A percentile compares a stretch with the other conserved stretches of the same genome.
These are phyloP conservation scores for Hyaena hyaena DNA, from an alignment of 2,113 vertebrate species.

Conservation along the genomic window DNA sequence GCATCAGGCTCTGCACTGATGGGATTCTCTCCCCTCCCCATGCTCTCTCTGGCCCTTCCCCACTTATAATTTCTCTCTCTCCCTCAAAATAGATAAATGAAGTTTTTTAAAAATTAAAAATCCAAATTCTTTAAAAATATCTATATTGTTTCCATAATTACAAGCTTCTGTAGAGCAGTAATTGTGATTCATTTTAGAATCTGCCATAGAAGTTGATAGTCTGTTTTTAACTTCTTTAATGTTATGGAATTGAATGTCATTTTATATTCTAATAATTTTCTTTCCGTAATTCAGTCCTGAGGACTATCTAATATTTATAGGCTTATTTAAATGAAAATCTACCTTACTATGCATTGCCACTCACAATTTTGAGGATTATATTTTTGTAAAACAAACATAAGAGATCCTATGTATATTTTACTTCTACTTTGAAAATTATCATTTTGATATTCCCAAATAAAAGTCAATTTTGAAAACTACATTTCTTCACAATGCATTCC, in stretches of 20 bases:
- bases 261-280: not conserved
- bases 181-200: not conserved
- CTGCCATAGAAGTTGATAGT: not conserved
- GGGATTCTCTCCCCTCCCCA: too few relatives aligned
- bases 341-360: not conserved
- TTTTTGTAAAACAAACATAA: not conserved
- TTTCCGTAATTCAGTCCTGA: not conserved
- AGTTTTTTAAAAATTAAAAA: too few relatives aligned
- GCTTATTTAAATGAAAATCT: not conserved
- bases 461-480: not conserved
- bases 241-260: not conserved
- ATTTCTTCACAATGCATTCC: not conserved
- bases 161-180: not conserved
- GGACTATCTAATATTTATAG: not conserved
- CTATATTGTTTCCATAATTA: not conserved
- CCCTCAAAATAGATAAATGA: too few relatives aligned
- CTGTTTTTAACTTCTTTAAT: not conserved
- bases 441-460: not conserved
- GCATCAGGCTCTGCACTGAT: too few relatives aligned
- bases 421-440: not conserved
- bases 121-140: not conserved
- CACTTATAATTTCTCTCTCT: too few relatives aligned
- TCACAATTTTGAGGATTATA: not conserved
- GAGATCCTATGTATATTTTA: not conserved
- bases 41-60: too few relatives aligned